phyloP scores from a whole-genome alignment of 2,888 invertebrate species.

The Tetranychus piercei region DNA sequence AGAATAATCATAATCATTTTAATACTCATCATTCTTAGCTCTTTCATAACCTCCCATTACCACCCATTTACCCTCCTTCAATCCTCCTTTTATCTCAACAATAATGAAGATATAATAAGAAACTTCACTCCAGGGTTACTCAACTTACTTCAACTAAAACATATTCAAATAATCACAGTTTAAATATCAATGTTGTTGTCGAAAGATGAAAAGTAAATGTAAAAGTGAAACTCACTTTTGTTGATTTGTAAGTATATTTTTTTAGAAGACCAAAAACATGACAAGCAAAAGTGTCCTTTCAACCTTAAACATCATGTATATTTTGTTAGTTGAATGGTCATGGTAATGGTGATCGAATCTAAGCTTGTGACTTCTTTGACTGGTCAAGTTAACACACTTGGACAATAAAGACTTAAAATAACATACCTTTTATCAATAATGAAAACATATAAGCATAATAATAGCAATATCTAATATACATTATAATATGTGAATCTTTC shows the following conservation, averaged over 20 bases:
- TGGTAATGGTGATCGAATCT: neutral
- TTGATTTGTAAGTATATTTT: neutral
- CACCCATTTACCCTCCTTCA: conserved; percentile 1
- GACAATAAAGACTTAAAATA: neutral
- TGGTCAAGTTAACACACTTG: neutral
- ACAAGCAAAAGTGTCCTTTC: no score
- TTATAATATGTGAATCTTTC: neutral
- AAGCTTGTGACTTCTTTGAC: neutral
- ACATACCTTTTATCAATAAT: neutral
- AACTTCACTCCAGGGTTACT: neutral
- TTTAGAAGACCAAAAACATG: neutral
- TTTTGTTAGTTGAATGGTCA: neutral
- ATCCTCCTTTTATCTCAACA: neutral
- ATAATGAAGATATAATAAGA: neutral
- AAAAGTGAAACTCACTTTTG: neutral
- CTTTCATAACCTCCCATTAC: neutral
- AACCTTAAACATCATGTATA: neutral
- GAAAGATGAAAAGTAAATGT: neutral
- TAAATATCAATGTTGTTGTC: neutral
- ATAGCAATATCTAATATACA: neutral
- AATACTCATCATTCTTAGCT: neutral
- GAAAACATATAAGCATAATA: no score
- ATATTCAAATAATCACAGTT: neutral
- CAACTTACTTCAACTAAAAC: neutral
- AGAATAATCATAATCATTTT: neutral